These are phyloP conservation scores for Oscheius sp. DNA, from an alignment of 2,888 invertebrate species.

Conservation along the genomic window DNA sequence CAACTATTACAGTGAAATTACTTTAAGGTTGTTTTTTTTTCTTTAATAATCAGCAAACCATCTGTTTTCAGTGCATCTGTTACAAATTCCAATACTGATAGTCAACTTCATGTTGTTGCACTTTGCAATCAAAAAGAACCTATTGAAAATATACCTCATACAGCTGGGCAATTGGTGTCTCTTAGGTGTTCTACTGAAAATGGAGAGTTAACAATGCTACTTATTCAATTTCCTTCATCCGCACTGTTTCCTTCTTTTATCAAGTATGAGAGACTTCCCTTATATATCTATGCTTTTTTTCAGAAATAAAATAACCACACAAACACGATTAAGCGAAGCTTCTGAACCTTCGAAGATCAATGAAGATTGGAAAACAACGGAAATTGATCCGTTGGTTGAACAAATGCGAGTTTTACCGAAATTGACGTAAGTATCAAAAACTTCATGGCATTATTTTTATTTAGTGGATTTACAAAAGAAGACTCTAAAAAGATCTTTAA, in stretches of 20 bases:
- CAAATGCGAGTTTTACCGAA: not conserved
- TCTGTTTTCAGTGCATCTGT: not conserved
- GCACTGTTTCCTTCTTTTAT: constrained; percentile 6
- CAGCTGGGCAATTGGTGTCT: constrained; percentile 1
- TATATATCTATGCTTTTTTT: not conserved
- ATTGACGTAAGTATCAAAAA: constrained; percentile 3
- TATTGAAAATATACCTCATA: not conserved
- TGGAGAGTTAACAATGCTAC: not conserved
- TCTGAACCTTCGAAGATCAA: no score
- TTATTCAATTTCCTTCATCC: not conserved
- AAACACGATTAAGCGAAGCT: not conserved
- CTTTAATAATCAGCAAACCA: not conserved
- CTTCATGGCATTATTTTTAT: not conserved
- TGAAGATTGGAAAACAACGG: not conserved
- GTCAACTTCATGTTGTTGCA: constrained; percentile 15
- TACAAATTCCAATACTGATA: not conserved
- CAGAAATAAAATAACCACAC: not conserved
- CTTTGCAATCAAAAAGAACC: not conserved
- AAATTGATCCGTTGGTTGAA: not conserved
- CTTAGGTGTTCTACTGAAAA: not conserved
- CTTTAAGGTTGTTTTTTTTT: not conserved
- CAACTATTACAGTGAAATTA: not conserved
- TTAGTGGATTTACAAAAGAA: constrained; percentile 1
- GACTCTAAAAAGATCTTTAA: not conserved
- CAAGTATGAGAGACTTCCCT: not conserved